Conservation (phyloP, 1,140 invertebrate species). For the Cheumatopsyche charites region DNA sequence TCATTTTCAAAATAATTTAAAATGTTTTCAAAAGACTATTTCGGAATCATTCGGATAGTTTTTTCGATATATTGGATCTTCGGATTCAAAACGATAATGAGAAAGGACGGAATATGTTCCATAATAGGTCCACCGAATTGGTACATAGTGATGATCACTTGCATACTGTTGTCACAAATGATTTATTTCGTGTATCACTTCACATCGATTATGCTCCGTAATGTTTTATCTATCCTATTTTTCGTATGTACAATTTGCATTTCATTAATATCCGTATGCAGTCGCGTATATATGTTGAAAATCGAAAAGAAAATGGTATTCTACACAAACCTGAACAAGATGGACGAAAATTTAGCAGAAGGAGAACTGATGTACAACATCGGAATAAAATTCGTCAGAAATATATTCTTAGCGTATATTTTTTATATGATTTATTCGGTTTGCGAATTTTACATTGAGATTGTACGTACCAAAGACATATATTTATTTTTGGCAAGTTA, state of each 20-base stretch:
- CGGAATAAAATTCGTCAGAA: background rate
- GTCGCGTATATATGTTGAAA: background rate
- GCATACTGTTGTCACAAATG: background rate
- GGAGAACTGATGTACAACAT: background rate
- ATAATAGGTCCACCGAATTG: background rate
- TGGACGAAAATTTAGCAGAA: background rate
- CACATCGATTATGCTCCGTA: background rate
- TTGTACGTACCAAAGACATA: too few relatives aligned
- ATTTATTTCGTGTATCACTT: background rate
- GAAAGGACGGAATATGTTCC: background rate
- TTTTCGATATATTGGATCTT: background rate
- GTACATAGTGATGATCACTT: background rate
- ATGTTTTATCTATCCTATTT: background rate
- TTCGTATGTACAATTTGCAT: background rate
- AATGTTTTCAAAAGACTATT: too few relatives aligned
- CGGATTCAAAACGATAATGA: background rate
- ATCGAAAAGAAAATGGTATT: background rate
- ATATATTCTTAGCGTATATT: background rate
- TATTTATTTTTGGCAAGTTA: background rate
- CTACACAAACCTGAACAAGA: background rate
- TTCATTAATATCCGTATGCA: background rate
- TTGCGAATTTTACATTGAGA: too few relatives aligned
- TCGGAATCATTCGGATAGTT: too few relatives aligned
- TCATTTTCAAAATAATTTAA: too few relatives aligned
- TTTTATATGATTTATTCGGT: too few relatives aligned